phyloP scores from a whole-genome alignment of 2,888 invertebrate species.

The Tigriopus californicus region DNA sequence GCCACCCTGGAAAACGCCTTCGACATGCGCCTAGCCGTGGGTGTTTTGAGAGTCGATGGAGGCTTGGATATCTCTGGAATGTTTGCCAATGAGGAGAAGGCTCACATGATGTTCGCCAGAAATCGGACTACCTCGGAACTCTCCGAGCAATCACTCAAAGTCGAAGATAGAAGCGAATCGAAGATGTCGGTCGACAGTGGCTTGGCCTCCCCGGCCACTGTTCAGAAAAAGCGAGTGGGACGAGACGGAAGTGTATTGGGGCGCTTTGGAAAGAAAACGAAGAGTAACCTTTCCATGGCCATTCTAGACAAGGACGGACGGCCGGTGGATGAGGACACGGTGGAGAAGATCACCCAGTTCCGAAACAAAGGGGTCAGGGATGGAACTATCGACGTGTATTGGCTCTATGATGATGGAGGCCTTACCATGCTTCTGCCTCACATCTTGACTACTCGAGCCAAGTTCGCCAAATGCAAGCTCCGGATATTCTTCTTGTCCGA shows the following conservation, averaged over 20 bases:
- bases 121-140: too few species aligned
- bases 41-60: conserved; percentile 67
- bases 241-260: too few species aligned
- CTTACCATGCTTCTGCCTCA: conserved; percentile 66
- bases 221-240: background rate
- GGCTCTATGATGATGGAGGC: conserved; percentile 25
- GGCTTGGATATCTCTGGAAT: conserved; percentile 50
- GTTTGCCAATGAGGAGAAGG: too few species aligned
- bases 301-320: background rate
- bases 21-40: conserved; percentile 80
- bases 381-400: conserved; percentile 21
- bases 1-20: conserved; percentile 83
- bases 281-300: background rate
- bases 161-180: background rate
- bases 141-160: background rate
- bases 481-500: conserved; percentile 66
- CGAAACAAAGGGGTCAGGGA: conserved; percentile 5
- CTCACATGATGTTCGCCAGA: too few species aligned
- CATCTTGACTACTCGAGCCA: conserved; percentile 55
- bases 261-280: too few species aligned
- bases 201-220: background rate
- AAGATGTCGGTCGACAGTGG: conserved; percentile 6
- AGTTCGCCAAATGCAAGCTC: conserved; percentile 57
- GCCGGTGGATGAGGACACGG: background rate
- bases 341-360: conserved; percentile 1